These are phyloP conservation scores for Montipora efflorescens DNA, from an alignment of 64 coral and sea anemone genomes.

Conservation along the genomic window DNA sequence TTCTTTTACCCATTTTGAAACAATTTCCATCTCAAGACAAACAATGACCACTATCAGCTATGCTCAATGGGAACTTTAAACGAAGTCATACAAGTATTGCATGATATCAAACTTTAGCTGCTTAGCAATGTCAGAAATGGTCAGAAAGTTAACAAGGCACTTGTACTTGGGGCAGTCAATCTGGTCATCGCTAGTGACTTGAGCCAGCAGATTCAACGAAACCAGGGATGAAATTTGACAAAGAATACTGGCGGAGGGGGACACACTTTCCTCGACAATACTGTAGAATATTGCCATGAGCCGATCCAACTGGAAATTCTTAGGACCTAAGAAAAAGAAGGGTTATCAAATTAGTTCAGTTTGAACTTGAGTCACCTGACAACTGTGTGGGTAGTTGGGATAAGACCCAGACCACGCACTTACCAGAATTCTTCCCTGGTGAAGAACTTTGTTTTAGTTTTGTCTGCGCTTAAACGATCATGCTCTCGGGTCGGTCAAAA, in stretches of 20 bases:
- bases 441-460: too few relatives aligned
- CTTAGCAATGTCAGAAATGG: constrained; percentile 85
- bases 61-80: constrained; percentile 1
- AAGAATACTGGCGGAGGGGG: constrained; percentile 87
- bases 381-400: background rate
- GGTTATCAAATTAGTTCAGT: background rate
- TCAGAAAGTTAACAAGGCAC: constrained; percentile 88
- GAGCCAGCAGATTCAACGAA: constrained; percentile 82
- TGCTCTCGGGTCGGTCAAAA: too few relatives aligned
- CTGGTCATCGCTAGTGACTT: constrained; percentile 90
- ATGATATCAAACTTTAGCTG: constrained; percentile 95
- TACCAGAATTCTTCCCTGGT: background rate
- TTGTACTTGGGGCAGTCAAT: constrained; percentile 97
- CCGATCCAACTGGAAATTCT: constrained; percentile 89
- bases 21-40: too few relatives aligned
- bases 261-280: constrained; percentile 94
- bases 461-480: too few relatives aligned
- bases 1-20: too few relatives aligned
- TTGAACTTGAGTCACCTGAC: background rate
- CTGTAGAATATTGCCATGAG: constrained; percentile 99
- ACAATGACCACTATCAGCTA: background rate
- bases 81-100: constrained; percentile 95
- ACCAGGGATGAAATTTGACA: constrained; percentile 97
- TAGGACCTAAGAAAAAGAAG: constrained; percentile 69
- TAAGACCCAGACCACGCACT: background rate